phyloP scores from a whole-genome alignment of 2,888 invertebrate genomes.

The Hemaris fuciformis region DNA sequence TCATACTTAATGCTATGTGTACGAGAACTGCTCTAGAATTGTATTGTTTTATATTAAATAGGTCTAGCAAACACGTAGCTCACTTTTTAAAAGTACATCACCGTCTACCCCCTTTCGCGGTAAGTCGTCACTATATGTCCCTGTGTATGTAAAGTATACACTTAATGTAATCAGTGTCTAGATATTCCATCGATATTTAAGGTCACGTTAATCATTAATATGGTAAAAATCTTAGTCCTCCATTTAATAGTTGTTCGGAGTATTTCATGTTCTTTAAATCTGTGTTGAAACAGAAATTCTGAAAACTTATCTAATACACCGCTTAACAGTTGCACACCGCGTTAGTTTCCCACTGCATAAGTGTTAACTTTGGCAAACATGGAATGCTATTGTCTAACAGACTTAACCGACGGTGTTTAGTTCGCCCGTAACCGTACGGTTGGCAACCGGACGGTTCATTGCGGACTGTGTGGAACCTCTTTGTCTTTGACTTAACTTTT shows the following conservation, averaged over 20 bases:
- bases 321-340: neutral
- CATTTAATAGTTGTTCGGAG: too few relatives aligned
- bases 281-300: neutral
- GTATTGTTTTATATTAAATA: too few relatives aligned
- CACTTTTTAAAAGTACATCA: too few relatives aligned
- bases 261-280: too few relatives aligned
- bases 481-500: neutral
- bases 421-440: slow-evolving; percentile 13
- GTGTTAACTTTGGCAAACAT: neutral
- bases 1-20: slow-evolving; percentile 45
- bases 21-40: neutral
- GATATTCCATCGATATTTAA: too few relatives aligned
- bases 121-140: too few relatives aligned
- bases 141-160: too few relatives aligned
- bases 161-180: too few relatives aligned
- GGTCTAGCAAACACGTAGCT: too few relatives aligned
- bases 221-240: too few relatives aligned
- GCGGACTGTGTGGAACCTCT: neutral
- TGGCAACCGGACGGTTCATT: slow-evolving; percentile 17
- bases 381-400: slow-evolving; percentile 9
- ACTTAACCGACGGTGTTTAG: slow-evolving; percentile 13
- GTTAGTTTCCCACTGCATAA: neutral
- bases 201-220: too few relatives aligned
- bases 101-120: too few relatives aligned
- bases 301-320: neutral